Evolutionary conservation across 2,888 invertebrate genomes (phyloP).

Genomic region (Amblyteles armatorius): DNA sequence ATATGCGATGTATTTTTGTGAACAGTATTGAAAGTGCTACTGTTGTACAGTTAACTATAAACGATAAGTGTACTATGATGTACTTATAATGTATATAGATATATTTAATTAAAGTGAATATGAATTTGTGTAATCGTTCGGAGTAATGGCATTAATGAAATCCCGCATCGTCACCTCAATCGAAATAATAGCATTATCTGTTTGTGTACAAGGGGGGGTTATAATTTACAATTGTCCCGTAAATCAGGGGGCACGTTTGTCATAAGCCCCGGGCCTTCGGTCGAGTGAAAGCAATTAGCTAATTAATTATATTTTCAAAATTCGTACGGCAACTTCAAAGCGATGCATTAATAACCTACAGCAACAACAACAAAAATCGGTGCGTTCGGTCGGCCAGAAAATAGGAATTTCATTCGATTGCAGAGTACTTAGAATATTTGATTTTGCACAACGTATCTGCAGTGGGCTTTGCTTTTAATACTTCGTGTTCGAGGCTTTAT

Average conservation of each 20-base stretch:
- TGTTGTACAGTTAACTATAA: slow-evolving; percentile 81
- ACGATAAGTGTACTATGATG: slow-evolving; percentile 82
- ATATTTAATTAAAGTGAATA: slow-evolving; percentile 84
- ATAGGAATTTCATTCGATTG: neutral
- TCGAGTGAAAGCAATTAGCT: neutral
- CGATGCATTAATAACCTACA: neutral
- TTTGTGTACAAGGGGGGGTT: neutral
- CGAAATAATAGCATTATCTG: neutral
- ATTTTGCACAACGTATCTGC: neutral
- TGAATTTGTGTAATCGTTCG: slow-evolving; percentile 81
- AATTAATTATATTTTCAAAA: neutral
- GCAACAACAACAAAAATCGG: neutral
- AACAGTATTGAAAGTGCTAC: slow-evolving; percentile 83
- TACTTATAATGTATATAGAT: slow-evolving; percentile 84
- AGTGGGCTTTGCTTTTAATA: neutral
- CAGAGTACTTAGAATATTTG: neutral
- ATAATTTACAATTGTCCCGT: slow-evolving; percentile 27
- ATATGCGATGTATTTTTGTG: slow-evolving; percentile 84
- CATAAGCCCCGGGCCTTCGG: neutral
- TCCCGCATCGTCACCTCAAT: neutral
- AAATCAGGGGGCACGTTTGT: slow-evolving; percentile 1
- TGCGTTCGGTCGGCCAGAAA: neutral
- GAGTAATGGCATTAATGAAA: slow-evolving; percentile 23
- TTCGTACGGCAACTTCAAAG: neutral
- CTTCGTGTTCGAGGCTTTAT: slow-evolving; percentile 26